phyloP scores from a whole-genome alignment of 2,888 invertebrate species.

The Eugnorisma glareosa region DNA sequence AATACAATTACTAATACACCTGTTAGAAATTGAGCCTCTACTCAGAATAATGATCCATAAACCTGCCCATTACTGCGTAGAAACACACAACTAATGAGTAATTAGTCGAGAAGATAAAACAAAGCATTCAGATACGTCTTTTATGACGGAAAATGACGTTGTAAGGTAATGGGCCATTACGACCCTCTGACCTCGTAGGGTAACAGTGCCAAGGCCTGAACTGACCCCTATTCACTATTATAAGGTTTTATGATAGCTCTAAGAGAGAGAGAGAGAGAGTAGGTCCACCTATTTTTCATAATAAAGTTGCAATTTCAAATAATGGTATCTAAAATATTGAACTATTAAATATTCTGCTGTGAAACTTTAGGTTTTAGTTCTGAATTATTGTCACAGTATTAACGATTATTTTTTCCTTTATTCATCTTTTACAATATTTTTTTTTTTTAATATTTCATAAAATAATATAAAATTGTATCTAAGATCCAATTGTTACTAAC shows the following conservation, averaged over 20 bases:
- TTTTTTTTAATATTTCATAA: no score
- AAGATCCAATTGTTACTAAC: no score
- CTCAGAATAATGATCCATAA: conserved; percentile 23
- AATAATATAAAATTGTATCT: no score
- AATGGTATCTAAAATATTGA: background rate
- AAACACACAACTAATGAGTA: conserved; percentile 12
- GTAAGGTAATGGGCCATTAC: conserved; percentile 29
- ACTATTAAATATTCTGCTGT: background rate
- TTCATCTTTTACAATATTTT: no score
- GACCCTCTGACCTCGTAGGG: conserved; percentile 31
- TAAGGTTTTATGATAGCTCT: conserved; percentile 18
- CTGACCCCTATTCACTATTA: conserved; percentile 46
- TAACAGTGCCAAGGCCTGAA: conserved; percentile 39
- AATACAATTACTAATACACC: background rate
- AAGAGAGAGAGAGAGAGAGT: no score
- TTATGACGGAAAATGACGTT: conserved; percentile 29
- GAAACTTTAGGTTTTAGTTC: background rate
- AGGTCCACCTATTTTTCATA: background rate
- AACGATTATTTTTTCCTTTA: background rate
- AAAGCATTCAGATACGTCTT: conserved; percentile 22
- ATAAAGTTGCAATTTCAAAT: background rate
- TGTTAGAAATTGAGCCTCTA: background rate
- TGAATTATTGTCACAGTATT: background rate
- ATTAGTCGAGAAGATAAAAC: conserved; percentile 37
- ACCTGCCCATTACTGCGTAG: background rate